Evolutionary conservation across 1,140 invertebrate species (phyloP), one percentile per base, ranked within the genome.

Genomic region (Tachypleus tridentatus): DNA sequence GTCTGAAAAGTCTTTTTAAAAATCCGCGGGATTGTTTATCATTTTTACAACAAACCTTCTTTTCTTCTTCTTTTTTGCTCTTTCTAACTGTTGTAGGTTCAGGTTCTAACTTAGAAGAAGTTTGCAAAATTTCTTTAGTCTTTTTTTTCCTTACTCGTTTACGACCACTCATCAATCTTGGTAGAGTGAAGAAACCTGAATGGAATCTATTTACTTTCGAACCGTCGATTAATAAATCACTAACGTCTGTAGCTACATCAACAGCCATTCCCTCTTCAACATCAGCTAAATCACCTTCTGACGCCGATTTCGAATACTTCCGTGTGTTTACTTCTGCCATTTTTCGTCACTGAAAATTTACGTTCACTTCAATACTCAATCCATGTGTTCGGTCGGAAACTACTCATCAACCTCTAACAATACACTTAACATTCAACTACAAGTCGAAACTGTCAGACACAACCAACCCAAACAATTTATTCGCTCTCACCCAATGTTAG

Each of bases 141-240:
- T 63, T 64, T 52, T 61, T 64, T 52, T 57, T 64, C 51, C 52
- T 63, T 5, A 5, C 11, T n/a, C 61, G 64, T 49, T 49, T 61
- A 4, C 66, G 47, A 3, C 52, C 63, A 48, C 66, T 64, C 63
- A 67, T 67, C 63, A 62, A 64, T 49, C 66, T 62, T 8, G 66
- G 66, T 11, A 67, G 29, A 4, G 66, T 67, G 51, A 64, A 67
- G 11, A 67, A 64, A 11, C 52, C 54, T 53, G 63, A 62, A 29
- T 29, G 29, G 29, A 29, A 29, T 29, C 29, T 29, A 29, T 29
- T 29, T 29, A 29, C 29, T 58, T 64, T 67, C 29, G 63, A 58
- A 10, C 49, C 53, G 49, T 63, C 57, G n/a, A n/a, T 9, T n/a
- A 8, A n/a, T 9, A n/a, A 54, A 8, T 9, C 53, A 9, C 57